A percentile compares a stretch with the other conserved stretches of the same genome.
Conservation (phyloP, 2,888 invertebrate genomes). For the Exephanes ischioxanthus region DNA sequence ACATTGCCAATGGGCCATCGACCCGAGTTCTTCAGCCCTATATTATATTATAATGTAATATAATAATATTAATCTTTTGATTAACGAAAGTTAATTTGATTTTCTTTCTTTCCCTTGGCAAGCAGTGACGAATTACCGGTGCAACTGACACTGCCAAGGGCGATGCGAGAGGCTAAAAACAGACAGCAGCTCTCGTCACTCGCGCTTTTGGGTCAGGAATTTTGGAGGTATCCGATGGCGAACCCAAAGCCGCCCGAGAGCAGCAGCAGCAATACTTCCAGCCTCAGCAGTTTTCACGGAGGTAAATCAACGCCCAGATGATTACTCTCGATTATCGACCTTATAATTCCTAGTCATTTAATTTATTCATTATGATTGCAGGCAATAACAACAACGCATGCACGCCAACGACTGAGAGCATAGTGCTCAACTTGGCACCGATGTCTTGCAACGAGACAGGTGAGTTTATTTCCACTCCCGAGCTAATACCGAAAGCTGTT, state of each 20-base stretch:
- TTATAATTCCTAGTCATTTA: not conserved
- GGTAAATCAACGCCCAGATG: slow-evolving; percentile 71
- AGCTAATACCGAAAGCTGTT: not conserved
- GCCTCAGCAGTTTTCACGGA: slow-evolving; percentile 89
- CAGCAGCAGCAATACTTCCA: slow-evolving; percentile 78
- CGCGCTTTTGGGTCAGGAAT: slow-evolving; percentile 95
- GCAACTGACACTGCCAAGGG: slow-evolving; percentile 93
- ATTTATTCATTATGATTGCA: slow-evolving; percentile 61
- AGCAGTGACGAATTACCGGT: slow-evolving; percentile 96
- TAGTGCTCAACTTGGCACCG: slow-evolving; percentile 92
- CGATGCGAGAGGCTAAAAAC: slow-evolving; percentile 94
- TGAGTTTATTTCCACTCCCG: slow-evolving; percentile 66
- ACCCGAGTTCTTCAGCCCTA: not conserved
- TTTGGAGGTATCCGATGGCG: slow-evolving; percentile 93
- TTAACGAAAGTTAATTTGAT: slow-evolving; percentile 51
- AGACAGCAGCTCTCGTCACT: slow-evolving; percentile 96
- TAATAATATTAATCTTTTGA: slow-evolving; percentile 12
- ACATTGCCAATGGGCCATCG: too few relatives aligned
- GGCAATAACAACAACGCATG: slow-evolving; percentile 80
- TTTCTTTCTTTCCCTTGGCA: slow-evolving; percentile 78
- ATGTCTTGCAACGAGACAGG: slow-evolving; percentile 82
- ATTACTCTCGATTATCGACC: not conserved
- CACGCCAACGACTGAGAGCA: slow-evolving; percentile 83
- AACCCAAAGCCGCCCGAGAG: slow-evolving; percentile 88
- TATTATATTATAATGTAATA: not conserved